Evolutionary conservation across 1,140 invertebrate genomes (phyloP), one percentile per base, ranked within the genome.

Genomic region (Eriosoma lanigerum): DNA sequence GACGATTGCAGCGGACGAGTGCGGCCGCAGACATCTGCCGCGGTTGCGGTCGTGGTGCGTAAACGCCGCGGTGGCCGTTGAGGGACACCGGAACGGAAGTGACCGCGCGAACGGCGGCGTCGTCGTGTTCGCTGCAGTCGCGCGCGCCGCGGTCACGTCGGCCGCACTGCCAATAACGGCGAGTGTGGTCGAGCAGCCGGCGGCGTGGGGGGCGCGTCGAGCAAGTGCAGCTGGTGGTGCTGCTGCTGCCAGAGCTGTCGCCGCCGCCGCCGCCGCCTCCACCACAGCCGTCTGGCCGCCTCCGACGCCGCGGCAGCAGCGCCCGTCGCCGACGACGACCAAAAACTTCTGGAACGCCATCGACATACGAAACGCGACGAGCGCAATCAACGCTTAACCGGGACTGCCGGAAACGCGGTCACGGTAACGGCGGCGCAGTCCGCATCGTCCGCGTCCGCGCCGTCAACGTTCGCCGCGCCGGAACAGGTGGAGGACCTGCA

Each of bases 201-300:
- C 82, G 82, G 82, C 56, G 83, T 83, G 83, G 82, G 82, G 81
- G 82, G 81, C 56, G 82, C 78, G 60, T 82, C 81, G 82, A 81
- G 82, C 76, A 72, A 80, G 26, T 80, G 81, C 82, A 82, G 82
- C 73, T 82, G 82, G 62, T 78, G 75, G 62, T 80, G 81, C 70
- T 82, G 81, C 44, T 68, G 81, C 32, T 60, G 50, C 81, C 81
- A 52, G 60, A 64, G 64, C 68, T 81, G 60, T 21, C 52, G 54
- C 48, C 66, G 80, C 44, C 52, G 26, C 38, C 29, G 64, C n/a
- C 50, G n/a, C 13, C 26, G 66, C 29, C 50, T 19, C 13, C n/a
- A 56, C 29, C 68, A 44, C 19, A 21, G 26, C 76, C 60, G 54
- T 66, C 21, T 44, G n/a, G 6, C 32, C 29, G 73, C 38, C 64